Conservation (phyloP, 1,140 invertebrate species). For the Megalopta genalis region DNA sequence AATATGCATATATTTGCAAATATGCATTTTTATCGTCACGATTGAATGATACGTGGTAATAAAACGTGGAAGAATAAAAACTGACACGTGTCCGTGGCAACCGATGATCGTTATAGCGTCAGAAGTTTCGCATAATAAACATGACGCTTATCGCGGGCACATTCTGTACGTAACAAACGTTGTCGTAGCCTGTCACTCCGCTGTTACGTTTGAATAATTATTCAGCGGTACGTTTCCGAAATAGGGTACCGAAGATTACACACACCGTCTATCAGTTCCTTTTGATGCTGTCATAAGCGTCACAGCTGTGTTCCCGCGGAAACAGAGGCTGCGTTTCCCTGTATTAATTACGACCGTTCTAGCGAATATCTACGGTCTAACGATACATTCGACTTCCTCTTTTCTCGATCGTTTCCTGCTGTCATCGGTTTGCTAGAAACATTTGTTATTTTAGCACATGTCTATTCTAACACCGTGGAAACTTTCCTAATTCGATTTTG, state of each 20-base stretch:
- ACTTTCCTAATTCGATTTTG: too few relatives aligned
- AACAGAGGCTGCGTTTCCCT: not conserved
- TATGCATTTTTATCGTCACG: too few relatives aligned
- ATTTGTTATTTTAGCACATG: too few relatives aligned
- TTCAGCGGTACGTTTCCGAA: conserved; percentile 49
- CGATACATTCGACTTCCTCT: conserved; percentile 26
- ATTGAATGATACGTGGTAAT: not conserved
- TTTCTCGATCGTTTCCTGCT: not conserved
- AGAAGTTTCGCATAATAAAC: conserved; percentile 42
- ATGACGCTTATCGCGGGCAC: conserved; percentile 27
- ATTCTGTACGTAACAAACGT: conserved; percentile 28
- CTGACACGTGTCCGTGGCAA: not conserved
- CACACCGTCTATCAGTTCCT: conserved; percentile 59
- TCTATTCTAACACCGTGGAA: too few relatives aligned
- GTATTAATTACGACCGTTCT: conserved; percentile 46
- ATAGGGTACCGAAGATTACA: conserved; percentile 57
- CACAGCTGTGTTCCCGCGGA: conserved; percentile 17
- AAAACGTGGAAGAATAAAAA: not conserved
- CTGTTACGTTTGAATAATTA: conserved; percentile 57
- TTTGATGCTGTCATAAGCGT: conserved; percentile 26
- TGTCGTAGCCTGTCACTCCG: conserved; percentile 41
- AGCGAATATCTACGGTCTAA: not conserved
- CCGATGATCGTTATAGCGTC: conserved; percentile 20
- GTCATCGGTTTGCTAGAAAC: too few relatives aligned
- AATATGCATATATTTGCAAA: too few relatives aligned